Base-by-base conservation (phyloP, 2,888 invertebrate species). In the Pseudeuparius sepicola region DNA sequence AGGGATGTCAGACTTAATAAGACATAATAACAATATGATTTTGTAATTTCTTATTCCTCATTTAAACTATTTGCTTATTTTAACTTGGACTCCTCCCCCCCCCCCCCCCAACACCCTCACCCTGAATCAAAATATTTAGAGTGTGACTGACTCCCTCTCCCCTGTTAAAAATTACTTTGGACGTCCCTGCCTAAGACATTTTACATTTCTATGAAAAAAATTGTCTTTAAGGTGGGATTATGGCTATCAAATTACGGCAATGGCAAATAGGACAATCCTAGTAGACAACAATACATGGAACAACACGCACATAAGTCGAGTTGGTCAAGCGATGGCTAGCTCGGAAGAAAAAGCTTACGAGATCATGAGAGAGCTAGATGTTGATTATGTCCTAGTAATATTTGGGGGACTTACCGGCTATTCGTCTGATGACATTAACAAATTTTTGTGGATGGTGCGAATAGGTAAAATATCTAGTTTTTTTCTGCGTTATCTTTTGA, bases 201-300 rank as follows among this genome's bases (percentile, higher is more conserved):
- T n/a, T n/a, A n/a, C n/a, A n/a, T n/a, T n/a, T n/a, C n/a, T n/a
- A n/a, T n/a, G n/a, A n/a, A n/a, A n/a, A n/a, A n/a, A n/a, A n/a
- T n/a, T n/a, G n/a, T n/a, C n/a, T n/a, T n/a, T n/a, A n/a, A n/a
- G n/a, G n/a, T 98, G 97, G 94, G 94, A 96, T 72, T 98, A 97
- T 65, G 97, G 97, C 1, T 97, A 97, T 65, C 90, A 90, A 66
- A 96, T 97, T 67, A 96, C 97, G 1, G 94, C 96, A 1, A 97
- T 98, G 96, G 97, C 96, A 10, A 97, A 97, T 67, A 72, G 58
- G 25, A 96, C 97, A 0, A 93, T 96, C 49, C 71, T 97, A 48
- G 97, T 98, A 34, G 97, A 97, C 61, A 98, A 98, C 62, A 97
- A 98, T 57, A 98, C 97, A 1, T 98, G 97, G 97, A 98, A 97